Evolutionary conservation across 2,888 invertebrate genomes (phyloP), one percentile per base, ranked within the genome.

Genomic region (Pterobdella sp.): DNA sequence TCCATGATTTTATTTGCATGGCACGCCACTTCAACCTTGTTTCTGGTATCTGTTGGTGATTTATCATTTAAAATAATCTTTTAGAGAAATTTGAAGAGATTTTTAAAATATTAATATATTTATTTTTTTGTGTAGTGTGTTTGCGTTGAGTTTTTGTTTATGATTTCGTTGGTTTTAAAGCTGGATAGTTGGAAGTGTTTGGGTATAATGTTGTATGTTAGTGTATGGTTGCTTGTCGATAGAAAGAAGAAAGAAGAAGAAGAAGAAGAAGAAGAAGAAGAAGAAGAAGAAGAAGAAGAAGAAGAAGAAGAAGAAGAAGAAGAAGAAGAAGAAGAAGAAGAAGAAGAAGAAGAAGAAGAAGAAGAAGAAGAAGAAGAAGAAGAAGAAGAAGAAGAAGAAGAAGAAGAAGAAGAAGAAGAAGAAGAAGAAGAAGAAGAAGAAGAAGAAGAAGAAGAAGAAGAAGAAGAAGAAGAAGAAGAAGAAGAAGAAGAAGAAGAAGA

Each of bases 341-440:
- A 32, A 66, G 66, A 42, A 42, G 42, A 42, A 42, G 42, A 42
- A 42, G 42, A 42, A 42, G 42, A 42, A 42, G 42, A 42, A 42
- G 42, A 42, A 42, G 42, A 42, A 42, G 42, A 42, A 42, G 42
- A 42, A 42, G 42, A 42, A 42, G 42, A 42, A 42, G 42, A 42
- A 66, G 22, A 31, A 18, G 34, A 18, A 66, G 66, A 31, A 31
- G 34, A 32, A 31, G 29, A 66, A 34, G 34, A 31, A 66, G 66
- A 66, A 18, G 34, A 32, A 31, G 29, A 66, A 34, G 34, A 31
- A 31, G 29, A 66, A 32, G 34, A 32, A 31, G 29, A 66, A 34
- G 34, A 32, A 66, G 66, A 66, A 18, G 34, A 32, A 66, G 29
- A 66, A 34, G 34, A 31, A 31, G 66, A 66, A 18, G 34, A 32